These are phyloP conservation scores for Crenichthys baileyi DNA, from an alignment of 2,797 vertebrate species.

Conservation along the genomic window DNA sequence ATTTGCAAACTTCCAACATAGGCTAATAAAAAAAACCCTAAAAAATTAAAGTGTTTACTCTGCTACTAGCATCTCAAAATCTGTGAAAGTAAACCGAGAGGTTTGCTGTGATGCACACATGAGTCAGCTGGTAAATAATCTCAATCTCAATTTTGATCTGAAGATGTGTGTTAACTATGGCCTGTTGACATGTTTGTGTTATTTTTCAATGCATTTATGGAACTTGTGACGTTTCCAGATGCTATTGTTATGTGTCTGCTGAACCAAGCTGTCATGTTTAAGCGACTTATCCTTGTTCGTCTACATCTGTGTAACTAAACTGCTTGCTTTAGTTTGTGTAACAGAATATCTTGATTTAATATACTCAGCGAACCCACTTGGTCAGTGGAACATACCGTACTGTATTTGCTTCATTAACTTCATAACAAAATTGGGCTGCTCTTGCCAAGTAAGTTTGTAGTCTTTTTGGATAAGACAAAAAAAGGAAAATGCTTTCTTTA, in stretches of 20 bases:
- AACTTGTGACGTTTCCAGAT: background rate
- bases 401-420: background rate
- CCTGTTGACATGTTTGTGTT: background rate
- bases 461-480: background rate
- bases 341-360: background rate
- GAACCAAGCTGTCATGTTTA: background rate
- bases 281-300: background rate
- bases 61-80: background rate
- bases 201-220: background rate
- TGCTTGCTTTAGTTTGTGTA: background rate
- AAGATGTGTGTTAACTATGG: background rate
- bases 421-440: background rate
- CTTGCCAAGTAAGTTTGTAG: background rate
- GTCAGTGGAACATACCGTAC: background rate
- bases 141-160: background rate
- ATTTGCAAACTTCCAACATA: background rate
- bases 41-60: background rate
- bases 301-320: background rate
- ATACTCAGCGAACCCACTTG: background rate
- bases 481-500: background rate
- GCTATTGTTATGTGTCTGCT: background rate
- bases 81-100: background rate
- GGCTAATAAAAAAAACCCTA: too few species aligned
- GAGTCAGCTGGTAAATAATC: background rate
- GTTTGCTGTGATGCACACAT: background rate